phyloP scores from a whole-genome alignment of 1,140 invertebrate species.

The Drosophila arawakana region DNA sequence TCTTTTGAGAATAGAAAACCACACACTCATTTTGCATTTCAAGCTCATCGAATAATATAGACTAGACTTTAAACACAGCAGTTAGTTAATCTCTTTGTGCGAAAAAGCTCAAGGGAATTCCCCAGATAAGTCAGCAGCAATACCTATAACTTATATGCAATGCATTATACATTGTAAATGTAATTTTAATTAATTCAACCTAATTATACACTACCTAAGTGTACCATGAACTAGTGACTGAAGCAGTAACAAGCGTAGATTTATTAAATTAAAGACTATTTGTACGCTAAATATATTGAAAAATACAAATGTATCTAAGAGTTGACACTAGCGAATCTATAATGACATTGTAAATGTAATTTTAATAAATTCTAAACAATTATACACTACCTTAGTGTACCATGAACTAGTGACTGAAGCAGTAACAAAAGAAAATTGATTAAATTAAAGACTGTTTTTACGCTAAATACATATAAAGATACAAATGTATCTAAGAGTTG shows the following conservation, averaged over 20 bases:
- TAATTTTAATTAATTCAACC: background rate
- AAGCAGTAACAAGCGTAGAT: too few species aligned
- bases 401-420: background rate
- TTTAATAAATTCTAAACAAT: background rate
- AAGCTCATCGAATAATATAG: background rate
- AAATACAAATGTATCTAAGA: too few species aligned
- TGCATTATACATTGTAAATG: background rate
- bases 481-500: too few species aligned
- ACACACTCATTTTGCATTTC: background rate
- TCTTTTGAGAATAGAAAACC: background rate
- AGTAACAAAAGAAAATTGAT: too few species aligned
- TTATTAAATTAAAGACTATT: too few species aligned
- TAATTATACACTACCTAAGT: background rate
- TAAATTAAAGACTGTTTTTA: too few species aligned
- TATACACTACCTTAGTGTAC: background rate
- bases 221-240: background rate
- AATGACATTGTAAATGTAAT: too few species aligned
- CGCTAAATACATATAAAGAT: too few species aligned
- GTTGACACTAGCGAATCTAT: too few species aligned
- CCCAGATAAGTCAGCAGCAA: background rate
- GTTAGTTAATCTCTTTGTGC: slow-evolving; percentile 4
- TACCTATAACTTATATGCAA: background rate
- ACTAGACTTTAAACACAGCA: background rate
- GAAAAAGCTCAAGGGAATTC: background rate
- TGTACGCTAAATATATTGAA: too few species aligned